phyloP scores from a whole-genome alignment of 2,797 vertebrate genomes.

The Diceros bicornis region DNA sequence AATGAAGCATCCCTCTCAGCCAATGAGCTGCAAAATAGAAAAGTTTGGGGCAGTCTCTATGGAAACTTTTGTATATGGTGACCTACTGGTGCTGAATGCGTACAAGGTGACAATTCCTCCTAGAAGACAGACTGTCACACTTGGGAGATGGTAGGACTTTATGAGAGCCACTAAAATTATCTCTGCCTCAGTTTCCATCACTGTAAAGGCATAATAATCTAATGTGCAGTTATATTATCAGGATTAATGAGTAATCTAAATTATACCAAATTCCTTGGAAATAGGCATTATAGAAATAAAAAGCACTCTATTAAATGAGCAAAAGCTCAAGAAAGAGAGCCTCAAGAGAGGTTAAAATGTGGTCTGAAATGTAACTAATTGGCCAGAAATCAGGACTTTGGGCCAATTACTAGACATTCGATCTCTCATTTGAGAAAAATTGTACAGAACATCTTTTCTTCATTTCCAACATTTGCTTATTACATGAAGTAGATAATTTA shows the following conservation, averaged over 20 bases:
- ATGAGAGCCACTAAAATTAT: conserved; percentile 7
- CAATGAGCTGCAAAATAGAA: conserved; percentile 66
- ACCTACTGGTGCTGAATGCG: conserved; percentile 34
- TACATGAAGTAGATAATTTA: conserved; percentile 75
- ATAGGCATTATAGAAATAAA: conserved; percentile 41
- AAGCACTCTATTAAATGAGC: background rate
- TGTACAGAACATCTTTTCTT: conserved; percentile 59
- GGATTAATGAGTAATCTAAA: conserved; percentile 62
- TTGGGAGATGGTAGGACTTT: background rate
- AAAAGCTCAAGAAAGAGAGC: conserved; percentile 13
- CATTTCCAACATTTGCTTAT: conserved; percentile 72
- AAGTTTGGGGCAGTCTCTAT: conserved; percentile 39
- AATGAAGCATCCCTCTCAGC: conserved; percentile 24
- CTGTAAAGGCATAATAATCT: background rate
- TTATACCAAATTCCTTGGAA: conserved; percentile 22
- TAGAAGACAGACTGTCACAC: conserved; percentile 29
- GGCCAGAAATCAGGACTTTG: conserved; percentile 68
- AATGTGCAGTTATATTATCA: conserved; percentile 19
- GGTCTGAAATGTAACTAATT: conserved; percentile 73
- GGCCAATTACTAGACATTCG: conserved; percentile 62
- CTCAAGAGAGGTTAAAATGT: conserved; percentile 69
- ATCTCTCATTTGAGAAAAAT: conserved; percentile 73
- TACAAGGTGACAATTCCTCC: background rate
- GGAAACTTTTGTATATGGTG: conserved; percentile 71
- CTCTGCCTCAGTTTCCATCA: conserved; percentile 71